Conservation (phyloP, 2,113 vertebrate species). For the Hyla sarda region DNA sequence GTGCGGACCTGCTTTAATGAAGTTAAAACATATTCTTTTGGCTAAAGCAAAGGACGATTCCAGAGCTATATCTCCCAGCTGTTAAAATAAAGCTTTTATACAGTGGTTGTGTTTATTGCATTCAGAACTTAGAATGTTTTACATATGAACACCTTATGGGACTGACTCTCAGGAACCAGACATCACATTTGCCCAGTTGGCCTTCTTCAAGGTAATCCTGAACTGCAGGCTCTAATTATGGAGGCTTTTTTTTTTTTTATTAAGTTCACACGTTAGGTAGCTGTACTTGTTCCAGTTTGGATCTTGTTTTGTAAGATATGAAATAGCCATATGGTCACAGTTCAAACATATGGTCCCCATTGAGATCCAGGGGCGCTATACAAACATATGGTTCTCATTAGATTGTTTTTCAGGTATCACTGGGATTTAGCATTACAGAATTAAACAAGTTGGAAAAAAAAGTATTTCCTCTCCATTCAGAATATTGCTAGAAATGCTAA, state of each 20-base stretch:
- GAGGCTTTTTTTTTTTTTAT: not conserved
- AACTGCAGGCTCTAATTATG: not conserved
- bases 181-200: not conserved
- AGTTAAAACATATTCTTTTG: no score
- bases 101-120: no score
- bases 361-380: not conserved
- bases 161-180: not conserved
- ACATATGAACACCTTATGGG: not conserved
- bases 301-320: not conserved
- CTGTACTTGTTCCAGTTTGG: not conserved
- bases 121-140: no score
- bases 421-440: not conserved
- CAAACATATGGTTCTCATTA: not conserved
- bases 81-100: no score
- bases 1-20: no score
- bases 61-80: no score
- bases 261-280: not conserved
- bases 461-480: not conserved
- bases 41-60: no score
- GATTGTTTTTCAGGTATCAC: not conserved
- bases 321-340: constrained; percentile 9
- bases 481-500: not conserved
- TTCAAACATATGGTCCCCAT: constrained; percentile 25
- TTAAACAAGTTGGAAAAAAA: not conserved
- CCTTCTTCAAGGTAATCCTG: not conserved